Conservation (phyloP, 1,140 invertebrate genomes). For the Bombus confusus region DNA sequence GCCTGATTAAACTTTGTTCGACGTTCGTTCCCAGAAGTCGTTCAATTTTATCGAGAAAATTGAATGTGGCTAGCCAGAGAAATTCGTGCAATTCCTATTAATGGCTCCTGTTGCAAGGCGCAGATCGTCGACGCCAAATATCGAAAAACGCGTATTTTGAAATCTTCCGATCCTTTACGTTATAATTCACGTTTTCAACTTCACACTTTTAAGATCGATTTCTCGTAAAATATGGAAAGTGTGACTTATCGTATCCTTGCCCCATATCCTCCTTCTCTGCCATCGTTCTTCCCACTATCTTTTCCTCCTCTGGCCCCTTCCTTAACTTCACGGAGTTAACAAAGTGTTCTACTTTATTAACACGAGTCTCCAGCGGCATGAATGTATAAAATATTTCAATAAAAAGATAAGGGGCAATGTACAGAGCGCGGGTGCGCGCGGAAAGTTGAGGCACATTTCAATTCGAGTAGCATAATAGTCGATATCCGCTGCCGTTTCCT, state of each 20-base stretch:
- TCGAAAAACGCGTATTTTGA: background rate
- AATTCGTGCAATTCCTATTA: background rate
- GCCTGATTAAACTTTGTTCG: conserved; percentile 1
- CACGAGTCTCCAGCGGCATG: background rate
- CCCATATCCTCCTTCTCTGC: no score
- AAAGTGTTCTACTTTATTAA: conserved; percentile 25
- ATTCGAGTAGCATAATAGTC: conserved; percentile 31
- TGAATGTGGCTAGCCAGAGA: background rate
- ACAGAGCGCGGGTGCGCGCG: no score
- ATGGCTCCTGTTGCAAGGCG: background rate
- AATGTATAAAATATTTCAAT: conserved; percentile 35
- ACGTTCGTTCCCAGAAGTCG: background rate
- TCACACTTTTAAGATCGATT: background rate
- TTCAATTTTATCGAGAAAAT: conserved; percentile 43
- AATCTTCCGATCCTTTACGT: background rate
- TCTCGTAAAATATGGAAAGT: no score
- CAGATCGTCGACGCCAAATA: background rate
- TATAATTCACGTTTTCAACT: no score
- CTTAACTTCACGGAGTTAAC: background rate
- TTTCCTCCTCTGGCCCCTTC: no score
- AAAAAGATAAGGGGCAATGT: background rate
- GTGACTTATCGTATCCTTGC: no score
- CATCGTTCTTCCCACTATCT: no score
- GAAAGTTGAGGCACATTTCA: conserved; percentile 30
- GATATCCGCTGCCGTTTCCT: background rate